Conservation (phyloP, 2,888 invertebrate species). For the Ellobium chinense region DNA sequence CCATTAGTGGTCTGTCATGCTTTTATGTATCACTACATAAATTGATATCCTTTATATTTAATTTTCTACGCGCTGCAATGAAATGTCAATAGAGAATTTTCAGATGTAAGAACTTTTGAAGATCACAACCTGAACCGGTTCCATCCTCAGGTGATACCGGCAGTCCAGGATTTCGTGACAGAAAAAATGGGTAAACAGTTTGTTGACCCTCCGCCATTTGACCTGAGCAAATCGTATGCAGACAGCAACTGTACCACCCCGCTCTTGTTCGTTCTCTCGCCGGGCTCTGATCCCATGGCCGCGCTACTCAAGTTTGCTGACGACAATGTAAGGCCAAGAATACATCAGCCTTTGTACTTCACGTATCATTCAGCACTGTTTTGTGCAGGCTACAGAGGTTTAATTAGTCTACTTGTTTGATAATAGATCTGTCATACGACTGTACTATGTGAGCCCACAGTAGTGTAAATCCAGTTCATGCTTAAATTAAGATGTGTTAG, state of each 20-base stretch:
- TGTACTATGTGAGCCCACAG: too few relatives aligned
- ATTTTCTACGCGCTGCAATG: too few relatives aligned
- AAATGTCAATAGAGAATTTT: too few relatives aligned
- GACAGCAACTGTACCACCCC: constrained; percentile 79
- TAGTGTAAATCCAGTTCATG: too few relatives aligned
- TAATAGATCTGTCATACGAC: too few relatives aligned
- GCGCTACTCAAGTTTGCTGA: constrained; percentile 76
- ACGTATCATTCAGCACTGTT: too few relatives aligned
- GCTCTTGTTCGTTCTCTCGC: constrained; percentile 79
- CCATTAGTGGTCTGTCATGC: neutral
- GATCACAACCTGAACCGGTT: neutral
- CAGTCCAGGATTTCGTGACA: constrained; percentile 78
- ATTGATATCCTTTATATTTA: too few relatives aligned
- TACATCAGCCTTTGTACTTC: too few relatives aligned
- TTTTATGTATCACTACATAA: neutral
- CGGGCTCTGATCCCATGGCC: constrained; percentile 80
- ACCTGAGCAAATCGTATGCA: constrained; percentile 77
- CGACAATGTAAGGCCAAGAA: constrained; percentile 42
- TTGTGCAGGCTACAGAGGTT: too few relatives aligned
- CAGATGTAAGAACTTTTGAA: too few relatives aligned
- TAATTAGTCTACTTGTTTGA: too few relatives aligned
- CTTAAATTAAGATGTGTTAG: too few relatives aligned
- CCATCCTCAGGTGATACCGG: constrained; percentile 74
- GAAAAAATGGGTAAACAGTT: constrained; percentile 78
- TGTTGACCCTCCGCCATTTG: constrained; percentile 80